Evolutionary conservation across 2,888 invertebrate genomes (phyloP), one percentile per base, ranked within the genome.

Genomic region (Nematopogon swammerdamellus): DNA sequence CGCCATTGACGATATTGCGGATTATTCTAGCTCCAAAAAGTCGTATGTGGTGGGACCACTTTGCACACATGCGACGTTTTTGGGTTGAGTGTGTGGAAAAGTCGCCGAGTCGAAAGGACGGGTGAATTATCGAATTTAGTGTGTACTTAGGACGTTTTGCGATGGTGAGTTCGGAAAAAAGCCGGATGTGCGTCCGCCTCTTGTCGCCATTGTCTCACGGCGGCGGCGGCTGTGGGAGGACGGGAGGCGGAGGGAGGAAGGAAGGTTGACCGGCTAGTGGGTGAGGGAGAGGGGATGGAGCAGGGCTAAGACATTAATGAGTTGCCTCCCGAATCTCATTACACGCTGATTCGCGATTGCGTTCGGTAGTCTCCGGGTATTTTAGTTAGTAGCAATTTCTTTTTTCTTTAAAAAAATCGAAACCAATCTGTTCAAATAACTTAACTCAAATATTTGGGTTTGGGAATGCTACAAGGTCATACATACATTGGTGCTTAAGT

Each of bases 1-100:
- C 51, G 19, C 50, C 50, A 50, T 50, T 36, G 46, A 20, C 60
- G 63, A 57, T 59, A 65, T 66, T 70, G 72, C n/a, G n/a, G 14
- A 8, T 14, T 8, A 3, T 14, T 3, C 3, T 14, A 14, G 3
- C 3, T 3, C 36, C 11, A 14, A 36, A 36, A 36, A 8, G 36
- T 36, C 36, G 36, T 14, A 36, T 36, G 36, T 36, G 25, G 5
- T 8, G 6, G 36, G n/a, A 36, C 11, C 14, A 25, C 11, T 8
- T 36, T 3, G n/a, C 36, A 3, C 36, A 14, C 14, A 36, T 36
- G 11, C 36, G 36, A 36, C 14, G 4, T 36, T 36, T 36, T 8
- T 8, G 4, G 25, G 8, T 25, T 25, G 8, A 25, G 8, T n/a
- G 25, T 25, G 8, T 36, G 3, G 36, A 36, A 14, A 14, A 3